A percentile compares a stretch with the other conserved stretches of the same genome.
Conservation (phyloP, 2,888 invertebrate genomes). For the Drosophila lutescens region DNA sequence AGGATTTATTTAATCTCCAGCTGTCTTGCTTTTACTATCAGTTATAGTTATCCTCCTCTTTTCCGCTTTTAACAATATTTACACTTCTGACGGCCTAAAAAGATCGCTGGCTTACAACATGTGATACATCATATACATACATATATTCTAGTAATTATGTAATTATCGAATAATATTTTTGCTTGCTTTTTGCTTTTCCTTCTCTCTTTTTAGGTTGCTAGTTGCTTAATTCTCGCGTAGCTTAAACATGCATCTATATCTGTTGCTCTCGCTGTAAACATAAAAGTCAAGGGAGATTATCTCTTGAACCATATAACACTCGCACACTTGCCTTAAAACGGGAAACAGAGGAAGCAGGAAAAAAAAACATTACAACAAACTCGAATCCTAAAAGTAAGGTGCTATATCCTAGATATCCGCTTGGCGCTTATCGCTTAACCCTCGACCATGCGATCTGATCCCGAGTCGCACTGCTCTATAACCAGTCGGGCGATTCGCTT, state of each 20-base stretch:
- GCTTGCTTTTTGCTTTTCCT: constrained; percentile 20
- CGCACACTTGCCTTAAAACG: constrained; percentile 56
- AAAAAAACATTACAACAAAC: constrained; percentile 68
- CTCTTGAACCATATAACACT: constrained; percentile 64
- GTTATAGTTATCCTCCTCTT: constrained; percentile 19
- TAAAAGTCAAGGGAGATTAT: constrained; percentile 48
- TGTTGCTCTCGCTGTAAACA: constrained; percentile 37
- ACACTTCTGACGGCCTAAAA: constrained; percentile 63
- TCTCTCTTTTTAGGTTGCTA: not conserved
- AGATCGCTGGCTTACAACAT: constrained; percentile 63
- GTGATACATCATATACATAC: constrained; percentile 58
- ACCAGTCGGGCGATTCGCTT: constrained; percentile 89
- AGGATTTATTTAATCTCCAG: constrained; percentile 60
- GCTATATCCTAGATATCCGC: constrained; percentile 11
- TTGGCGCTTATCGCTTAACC: constrained; percentile 66
- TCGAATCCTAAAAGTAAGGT: constrained; percentile 47
- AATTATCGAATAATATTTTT: constrained; percentile 25
- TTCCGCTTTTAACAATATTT: constrained; percentile 69
- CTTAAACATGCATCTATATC: constrained; percentile 24
- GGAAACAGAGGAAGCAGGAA: constrained; percentile 23
- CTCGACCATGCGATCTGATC: constrained; percentile 80
- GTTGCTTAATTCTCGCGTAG: constrained; percentile 8
- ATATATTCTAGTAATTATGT: constrained; percentile 33
- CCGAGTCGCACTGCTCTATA: constrained; percentile 87
- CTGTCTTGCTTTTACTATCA: constrained; percentile 25